phyloP scores from a whole-genome alignment of 2,888 invertebrate species.

The Encarsia formosa region DNA sequence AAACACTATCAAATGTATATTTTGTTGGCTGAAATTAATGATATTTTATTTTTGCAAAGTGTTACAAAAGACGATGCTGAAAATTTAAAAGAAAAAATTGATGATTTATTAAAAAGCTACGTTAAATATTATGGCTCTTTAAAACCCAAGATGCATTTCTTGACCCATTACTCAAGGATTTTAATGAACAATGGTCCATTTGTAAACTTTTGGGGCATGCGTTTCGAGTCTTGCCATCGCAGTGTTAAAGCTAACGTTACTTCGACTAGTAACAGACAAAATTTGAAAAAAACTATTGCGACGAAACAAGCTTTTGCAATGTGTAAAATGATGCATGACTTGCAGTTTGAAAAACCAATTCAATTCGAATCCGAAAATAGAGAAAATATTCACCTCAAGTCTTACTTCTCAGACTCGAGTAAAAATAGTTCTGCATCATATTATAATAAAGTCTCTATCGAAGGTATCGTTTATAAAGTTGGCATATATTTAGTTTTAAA shows the following conservation, averaged over 20 bases:
- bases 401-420: background rate
- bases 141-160: slow-evolving; percentile 1
- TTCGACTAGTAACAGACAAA: background rate
- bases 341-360: background rate
- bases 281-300: background rate
- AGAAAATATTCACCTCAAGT: too few relatives aligned
- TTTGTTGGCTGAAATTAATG: background rate
- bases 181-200: background rate
- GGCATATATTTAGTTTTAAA: background rate
- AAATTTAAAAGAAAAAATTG: background rate
- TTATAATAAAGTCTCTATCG: background rate
- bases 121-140: background rate
- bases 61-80: background rate
- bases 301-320: background rate
- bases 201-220: background rate
- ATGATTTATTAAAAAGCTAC: background rate
- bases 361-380: background rate
- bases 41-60: background rate
- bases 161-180: background rate
- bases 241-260: background rate
- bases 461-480: background rate
- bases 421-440: background rate
- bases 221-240: background rate
- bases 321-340: background rate
- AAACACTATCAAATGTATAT: background rate